Evolutionary conservation across 2,797 vertebrate species (phyloP).

Genomic region (Hozukius guyotensis): DNA sequence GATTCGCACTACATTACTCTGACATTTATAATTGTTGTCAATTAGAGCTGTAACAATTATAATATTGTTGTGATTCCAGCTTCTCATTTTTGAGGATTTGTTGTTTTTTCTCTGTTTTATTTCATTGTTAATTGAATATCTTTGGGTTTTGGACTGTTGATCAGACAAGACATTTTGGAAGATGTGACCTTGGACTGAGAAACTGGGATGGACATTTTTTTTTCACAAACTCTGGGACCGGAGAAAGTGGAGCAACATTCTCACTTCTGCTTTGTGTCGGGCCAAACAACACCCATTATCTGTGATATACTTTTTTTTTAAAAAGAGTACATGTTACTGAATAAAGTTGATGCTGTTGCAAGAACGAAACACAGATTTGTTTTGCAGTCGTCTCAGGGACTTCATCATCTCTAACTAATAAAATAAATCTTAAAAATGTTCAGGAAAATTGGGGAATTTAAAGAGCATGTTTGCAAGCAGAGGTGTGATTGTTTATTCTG

Average conservation of each 20-base stretch:
- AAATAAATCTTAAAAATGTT: not conserved
- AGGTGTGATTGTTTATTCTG: constrained; percentile 8
- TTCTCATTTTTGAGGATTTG: not conserved
- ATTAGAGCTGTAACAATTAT: not conserved
- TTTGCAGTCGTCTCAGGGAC: not conserved
- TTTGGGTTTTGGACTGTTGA: not conserved
- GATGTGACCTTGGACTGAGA: no score
- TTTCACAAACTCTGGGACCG: no score
- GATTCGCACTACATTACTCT: not conserved
- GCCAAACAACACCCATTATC: no score
- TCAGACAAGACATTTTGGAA: not conserved
- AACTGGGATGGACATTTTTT: not conserved
- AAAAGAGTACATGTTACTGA: not conserved
- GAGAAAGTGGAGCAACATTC: no score
- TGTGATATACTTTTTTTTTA: not conserved
- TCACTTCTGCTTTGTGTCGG: no score
- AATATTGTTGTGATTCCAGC: not conserved
- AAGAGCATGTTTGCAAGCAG: not conserved
- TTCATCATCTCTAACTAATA: not conserved
- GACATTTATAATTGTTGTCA: not conserved
- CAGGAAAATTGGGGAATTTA: not conserved
- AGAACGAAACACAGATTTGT: not conserved
- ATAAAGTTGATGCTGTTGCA: not conserved
- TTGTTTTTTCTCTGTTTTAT: not conserved
- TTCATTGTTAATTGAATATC: not conserved